Conservation (phyloP, 2,888 invertebrate species). For the Lepidonotus clava region DNA sequence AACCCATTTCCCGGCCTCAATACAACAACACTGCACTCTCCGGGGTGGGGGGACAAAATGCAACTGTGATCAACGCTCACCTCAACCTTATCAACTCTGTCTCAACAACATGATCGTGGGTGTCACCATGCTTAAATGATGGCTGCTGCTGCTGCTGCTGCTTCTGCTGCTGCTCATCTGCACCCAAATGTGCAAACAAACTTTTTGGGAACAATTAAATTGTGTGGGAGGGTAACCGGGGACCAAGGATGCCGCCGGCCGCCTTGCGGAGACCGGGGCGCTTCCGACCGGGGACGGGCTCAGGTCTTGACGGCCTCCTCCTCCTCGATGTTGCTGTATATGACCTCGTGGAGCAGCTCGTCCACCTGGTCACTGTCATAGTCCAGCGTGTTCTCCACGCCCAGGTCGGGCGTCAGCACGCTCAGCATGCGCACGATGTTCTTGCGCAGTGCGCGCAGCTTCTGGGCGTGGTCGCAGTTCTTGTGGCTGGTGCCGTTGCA, state of each 20-base stretch:
- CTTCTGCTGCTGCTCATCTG: background rate
- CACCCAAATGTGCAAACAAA: constrained; percentile 49
- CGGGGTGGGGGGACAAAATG: constrained; percentile 13
- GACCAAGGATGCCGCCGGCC: background rate
- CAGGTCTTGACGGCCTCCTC: constrained; percentile 52
- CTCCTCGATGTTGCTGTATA: constrained; percentile 69
- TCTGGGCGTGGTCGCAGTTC: constrained; percentile 72
- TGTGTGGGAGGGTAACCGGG: background rate
- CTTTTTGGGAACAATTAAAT: constrained; percentile 43
- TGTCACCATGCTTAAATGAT: background rate
- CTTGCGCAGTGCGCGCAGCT: constrained; percentile 74
- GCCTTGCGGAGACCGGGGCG: background rate
- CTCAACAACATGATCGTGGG: background rate
- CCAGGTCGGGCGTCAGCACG: constrained; percentile 78
- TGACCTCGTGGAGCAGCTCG: constrained; percentile 78
- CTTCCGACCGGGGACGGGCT: background rate
- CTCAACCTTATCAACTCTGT: background rate
- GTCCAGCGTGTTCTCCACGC: constrained; percentile 78
- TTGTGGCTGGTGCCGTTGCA: constrained; percentile 44
- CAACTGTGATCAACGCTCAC: background rate
- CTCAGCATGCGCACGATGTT: constrained; percentile 79
- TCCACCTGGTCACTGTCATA: constrained; percentile 78
- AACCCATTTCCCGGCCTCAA: too few relatives aligned
- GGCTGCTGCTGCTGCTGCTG: background rate
- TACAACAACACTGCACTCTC: constrained; percentile 42